Conservation (phyloP, 2,113 vertebrate genomes). For the Hoplias malabaricus region DNA sequence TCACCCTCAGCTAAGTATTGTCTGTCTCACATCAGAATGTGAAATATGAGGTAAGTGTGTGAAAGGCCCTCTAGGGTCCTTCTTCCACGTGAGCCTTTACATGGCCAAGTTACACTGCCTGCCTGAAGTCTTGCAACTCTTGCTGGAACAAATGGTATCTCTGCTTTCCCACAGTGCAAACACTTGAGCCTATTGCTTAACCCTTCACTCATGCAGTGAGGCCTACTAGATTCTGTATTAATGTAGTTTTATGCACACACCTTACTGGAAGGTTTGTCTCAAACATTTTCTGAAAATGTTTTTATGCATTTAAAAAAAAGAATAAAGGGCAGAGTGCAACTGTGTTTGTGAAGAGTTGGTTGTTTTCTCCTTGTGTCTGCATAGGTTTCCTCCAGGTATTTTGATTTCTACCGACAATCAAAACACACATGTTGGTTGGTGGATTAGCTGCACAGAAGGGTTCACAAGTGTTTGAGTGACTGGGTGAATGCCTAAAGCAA, state of each 20-base stretch:
- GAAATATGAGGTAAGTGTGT: constrained; percentile 61
- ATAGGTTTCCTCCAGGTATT: too few species aligned
- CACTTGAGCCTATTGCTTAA: constrained; percentile 7
- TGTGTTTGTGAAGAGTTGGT: too few species aligned
- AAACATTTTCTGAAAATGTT: not conserved
- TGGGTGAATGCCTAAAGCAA: too few species aligned
- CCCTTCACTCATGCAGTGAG: not conserved
- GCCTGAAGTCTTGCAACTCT: not conserved
- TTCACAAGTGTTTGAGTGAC: too few species aligned
- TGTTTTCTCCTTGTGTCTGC: too few species aligned
- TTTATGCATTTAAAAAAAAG: too few species aligned
- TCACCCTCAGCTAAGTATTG: not conserved
- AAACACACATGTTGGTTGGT: too few species aligned
- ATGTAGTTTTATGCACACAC: not conserved
- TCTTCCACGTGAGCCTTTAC: constrained; percentile 9
- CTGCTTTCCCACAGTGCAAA: not conserved
- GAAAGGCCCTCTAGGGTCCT: constrained; percentile 38
- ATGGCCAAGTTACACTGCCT: not conserved
- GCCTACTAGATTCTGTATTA: not conserved
- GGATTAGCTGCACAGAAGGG: too few species aligned
- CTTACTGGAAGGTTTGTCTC: not conserved
- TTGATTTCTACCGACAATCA: too few species aligned
- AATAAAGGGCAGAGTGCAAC: too few species aligned
- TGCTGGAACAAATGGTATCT: not conserved
- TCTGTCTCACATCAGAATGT: constrained; percentile 47